Percentiles rank a stretch among this genome's conserved stretches.
Conservation (phyloP, 2,888 invertebrate species). For the Euspilapteryx auroguttella region DNA sequence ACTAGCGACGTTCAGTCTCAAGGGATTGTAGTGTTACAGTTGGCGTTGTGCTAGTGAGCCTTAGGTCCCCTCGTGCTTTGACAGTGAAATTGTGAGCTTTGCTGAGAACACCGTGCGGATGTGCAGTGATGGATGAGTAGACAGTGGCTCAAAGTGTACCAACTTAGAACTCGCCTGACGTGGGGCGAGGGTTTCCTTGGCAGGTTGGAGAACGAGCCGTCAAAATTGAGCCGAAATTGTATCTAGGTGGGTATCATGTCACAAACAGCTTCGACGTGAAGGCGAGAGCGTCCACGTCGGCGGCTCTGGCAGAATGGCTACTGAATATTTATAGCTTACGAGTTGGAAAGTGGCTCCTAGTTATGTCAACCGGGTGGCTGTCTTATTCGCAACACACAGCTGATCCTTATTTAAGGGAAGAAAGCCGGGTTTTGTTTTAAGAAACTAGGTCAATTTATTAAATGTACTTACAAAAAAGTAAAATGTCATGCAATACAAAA, state of each 20-base stretch:
- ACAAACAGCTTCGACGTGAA: too few species aligned
- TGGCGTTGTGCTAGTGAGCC: too few species aligned
- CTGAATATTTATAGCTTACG: constrained; percentile 47
- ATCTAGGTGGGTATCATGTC: constrained; percentile 45
- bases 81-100: constrained; percentile 55
- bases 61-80: constrained; percentile 45
- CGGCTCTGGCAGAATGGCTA: constrained; percentile 21
- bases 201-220: constrained; percentile 40
- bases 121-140: constrained; percentile 60
- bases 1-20: too few species aligned
- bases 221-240: constrained; percentile 61
- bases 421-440: too few species aligned
- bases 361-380: too few species aligned
- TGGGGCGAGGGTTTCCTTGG: constrained; percentile 31
- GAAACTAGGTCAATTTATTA: too few species aligned
- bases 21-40: too few species aligned
- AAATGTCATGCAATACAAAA: too few species aligned
- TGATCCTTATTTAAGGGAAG: too few species aligned
- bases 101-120: constrained; percentile 41
- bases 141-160: constrained; percentile 20
- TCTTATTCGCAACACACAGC: too few species aligned
- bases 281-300: constrained; percentile 17
- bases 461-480: too few species aligned
- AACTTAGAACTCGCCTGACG: not conserved
- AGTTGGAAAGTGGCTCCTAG: constrained; percentile 43